Percentiles rank a stretch among this genome's conserved stretches.
These are phyloP conservation scores for Pandion haliaetus DNA, from an alignment of 2,113 vertebrate species.

Conservation along the genomic window DNA sequence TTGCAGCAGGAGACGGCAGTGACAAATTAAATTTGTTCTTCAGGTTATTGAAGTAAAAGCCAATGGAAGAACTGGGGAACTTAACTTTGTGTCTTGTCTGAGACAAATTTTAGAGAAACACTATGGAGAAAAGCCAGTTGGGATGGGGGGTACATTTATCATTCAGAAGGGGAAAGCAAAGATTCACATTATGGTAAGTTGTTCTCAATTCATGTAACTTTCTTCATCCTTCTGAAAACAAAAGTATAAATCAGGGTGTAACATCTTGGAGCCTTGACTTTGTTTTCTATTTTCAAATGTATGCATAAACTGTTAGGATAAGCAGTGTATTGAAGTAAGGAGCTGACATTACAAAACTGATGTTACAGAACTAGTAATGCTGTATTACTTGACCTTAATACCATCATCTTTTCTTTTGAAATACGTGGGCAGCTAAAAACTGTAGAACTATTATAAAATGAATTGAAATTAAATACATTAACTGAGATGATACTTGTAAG, in stretches of 20 bases:
- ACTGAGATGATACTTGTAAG: not conserved
- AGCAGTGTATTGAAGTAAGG: not conserved
- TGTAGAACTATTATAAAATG: not conserved
- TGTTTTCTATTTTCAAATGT: not conserved
- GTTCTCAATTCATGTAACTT: not conserved
- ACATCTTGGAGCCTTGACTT: not conserved
- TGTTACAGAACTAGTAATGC: not conserved
- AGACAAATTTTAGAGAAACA: constrained; percentile 83
- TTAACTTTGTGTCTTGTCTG: constrained; percentile 90
- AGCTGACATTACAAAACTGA: not conserved
- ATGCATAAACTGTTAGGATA: not conserved
- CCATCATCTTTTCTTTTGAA: not conserved
- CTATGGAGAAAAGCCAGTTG: constrained; percentile 88
- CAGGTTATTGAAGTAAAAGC: constrained; percentile 92
- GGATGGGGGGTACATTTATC: constrained; percentile 91
- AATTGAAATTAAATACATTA: not conserved
- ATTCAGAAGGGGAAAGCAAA: constrained; percentile 94
- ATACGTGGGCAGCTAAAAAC: not conserved
- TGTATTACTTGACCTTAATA: not conserved
- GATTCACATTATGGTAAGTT: constrained; percentile 91
- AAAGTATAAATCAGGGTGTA: not conserved
- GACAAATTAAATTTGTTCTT: not conserved
- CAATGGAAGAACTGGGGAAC: constrained; percentile 83
- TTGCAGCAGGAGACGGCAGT: not conserved
- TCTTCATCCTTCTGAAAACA: not conserved